Evolutionary conservation across 2,113 vertebrate genomes (phyloP).

Genomic region (Brachionichthys hirsutus): DNA sequence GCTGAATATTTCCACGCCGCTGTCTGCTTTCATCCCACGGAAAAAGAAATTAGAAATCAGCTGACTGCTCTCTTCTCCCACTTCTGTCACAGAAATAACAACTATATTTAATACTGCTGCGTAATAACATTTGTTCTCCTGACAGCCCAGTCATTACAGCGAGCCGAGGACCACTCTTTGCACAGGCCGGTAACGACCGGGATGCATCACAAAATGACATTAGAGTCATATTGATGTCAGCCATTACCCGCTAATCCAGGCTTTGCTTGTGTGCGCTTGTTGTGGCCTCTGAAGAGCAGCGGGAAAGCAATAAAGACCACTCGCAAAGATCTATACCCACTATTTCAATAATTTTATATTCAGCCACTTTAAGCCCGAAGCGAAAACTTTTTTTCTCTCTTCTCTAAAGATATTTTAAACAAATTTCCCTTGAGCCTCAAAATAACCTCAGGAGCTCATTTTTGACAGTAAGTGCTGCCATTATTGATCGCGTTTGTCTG

Average conservation of each 20-base stretch:
- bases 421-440: conserved; percentile 58
- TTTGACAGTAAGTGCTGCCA: conserved; percentile 57
- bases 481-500: conserved; percentile 57
- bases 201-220: conserved; percentile 80
- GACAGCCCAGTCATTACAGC: conserved; percentile 72
- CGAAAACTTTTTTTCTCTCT: conserved; percentile 57
- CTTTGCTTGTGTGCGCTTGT: conserved; percentile 61
- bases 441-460: conserved; percentile 50
- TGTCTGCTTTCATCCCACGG: conserved; percentile 18
- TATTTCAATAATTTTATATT: conserved; percentile 80
- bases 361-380: conserved; percentile 67
- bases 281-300: conserved; percentile 60
- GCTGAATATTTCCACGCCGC: background rate
- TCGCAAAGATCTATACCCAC: conserved; percentile 74
- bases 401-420: conserved; percentile 66
- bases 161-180: conserved; percentile 64
- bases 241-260: conserved; percentile 74
- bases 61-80: conserved; percentile 51
- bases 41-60: conserved; percentile 44
- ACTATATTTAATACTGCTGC: conserved; percentile 67
- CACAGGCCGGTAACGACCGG: conserved; percentile 66
- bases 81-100: conserved; percentile 65
- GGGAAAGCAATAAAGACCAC: conserved; percentile 74
- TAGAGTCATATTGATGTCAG: conserved; percentile 79
- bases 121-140: conserved; percentile 75